phyloP scores from a whole-genome alignment of 2,888 invertebrate species.

The Malthinus flaveolus region DNA sequence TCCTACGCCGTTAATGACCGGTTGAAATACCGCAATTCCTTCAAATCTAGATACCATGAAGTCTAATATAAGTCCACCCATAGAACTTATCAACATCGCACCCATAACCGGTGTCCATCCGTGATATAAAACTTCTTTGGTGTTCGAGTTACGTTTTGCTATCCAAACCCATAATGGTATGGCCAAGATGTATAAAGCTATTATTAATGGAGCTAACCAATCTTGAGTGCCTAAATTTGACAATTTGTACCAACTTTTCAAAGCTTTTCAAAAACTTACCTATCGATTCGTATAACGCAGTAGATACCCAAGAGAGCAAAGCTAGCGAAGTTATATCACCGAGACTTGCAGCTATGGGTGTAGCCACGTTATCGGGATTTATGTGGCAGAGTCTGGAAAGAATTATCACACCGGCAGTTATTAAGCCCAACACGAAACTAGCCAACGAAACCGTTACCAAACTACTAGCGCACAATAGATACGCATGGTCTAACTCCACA shows the following conservation, averaged over 20 bases:
- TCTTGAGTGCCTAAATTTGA: conserved; percentile 55
- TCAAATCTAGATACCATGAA: conserved; percentile 68
- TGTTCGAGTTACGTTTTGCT: conserved; percentile 70
- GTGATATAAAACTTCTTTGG: conserved; percentile 68
- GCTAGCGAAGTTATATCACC: conserved; percentile 76
- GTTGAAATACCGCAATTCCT: conserved; percentile 77
- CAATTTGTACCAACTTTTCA: background rate
- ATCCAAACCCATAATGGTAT: conserved; percentile 76
- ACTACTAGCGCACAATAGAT: conserved; percentile 74
- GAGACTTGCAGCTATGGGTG: conserved; percentile 79
- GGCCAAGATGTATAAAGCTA: conserved; percentile 64
- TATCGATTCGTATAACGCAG: conserved; percentile 61
- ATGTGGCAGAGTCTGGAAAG: conserved; percentile 69
- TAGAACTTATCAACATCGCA: conserved; percentile 80
- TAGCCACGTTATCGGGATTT: conserved; percentile 81
- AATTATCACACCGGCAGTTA: conserved; percentile 74
- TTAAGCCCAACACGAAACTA: conserved; percentile 69
- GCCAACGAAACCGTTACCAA: conserved; percentile 77
- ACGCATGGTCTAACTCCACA: conserved; percentile 67
- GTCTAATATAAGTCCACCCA: conserved; percentile 75
- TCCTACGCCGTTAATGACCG: conserved; percentile 82
- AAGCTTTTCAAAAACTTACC: conserved; percentile 47
- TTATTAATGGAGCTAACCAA: conserved; percentile 68
- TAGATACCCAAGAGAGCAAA: conserved; percentile 62
- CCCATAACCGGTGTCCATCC: conserved; percentile 80